phyloP scores from a whole-genome alignment of 2,888 invertebrate genomes.

The Microctonus hyperodae region DNA sequence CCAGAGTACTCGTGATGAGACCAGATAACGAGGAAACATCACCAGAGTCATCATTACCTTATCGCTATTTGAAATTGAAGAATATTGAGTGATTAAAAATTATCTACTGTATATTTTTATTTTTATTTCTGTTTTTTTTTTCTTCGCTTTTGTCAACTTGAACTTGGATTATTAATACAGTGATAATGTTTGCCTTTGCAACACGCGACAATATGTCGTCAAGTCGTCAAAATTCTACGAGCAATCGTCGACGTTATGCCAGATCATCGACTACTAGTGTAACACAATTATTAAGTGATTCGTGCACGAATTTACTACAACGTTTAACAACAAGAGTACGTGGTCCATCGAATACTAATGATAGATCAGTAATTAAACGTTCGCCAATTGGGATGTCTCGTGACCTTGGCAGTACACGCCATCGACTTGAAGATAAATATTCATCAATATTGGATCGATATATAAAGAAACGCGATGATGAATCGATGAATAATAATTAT shows the following conservation, averaged over 20 bases:
- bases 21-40: background rate
- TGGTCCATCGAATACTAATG: slow-evolving; percentile 72
- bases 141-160: background rate
- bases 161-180: background rate
- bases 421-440: slow-evolving; percentile 81
- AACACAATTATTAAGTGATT: slow-evolving; percentile 85
- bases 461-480: slow-evolving; percentile 64
- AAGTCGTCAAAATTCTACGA: slow-evolving; percentile 63
- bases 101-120: too few species aligned
- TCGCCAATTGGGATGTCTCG: slow-evolving; percentile 50
- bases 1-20: background rate
- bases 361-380: slow-evolving; percentile 41
- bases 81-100: background rate
- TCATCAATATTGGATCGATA: slow-evolving; percentile 77
- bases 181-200: slow-evolving; percentile 59
- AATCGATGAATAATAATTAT: slow-evolving; percentile 29
- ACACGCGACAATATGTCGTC: slow-evolving; percentile 54
- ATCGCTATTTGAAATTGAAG: background rate
- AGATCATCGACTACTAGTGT: slow-evolving; percentile 84
- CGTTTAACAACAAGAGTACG: slow-evolving; percentile 77
- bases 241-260: slow-evolving; percentile 72
- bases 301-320: slow-evolving; percentile 85
- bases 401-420: slow-evolving; percentile 68
- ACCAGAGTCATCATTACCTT: background rate
- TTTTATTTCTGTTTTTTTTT: too few species aligned